Evolutionary conservation across 2,113 vertebrate species (phyloP).

Genomic region (Narcine bancroftii): DNA sequence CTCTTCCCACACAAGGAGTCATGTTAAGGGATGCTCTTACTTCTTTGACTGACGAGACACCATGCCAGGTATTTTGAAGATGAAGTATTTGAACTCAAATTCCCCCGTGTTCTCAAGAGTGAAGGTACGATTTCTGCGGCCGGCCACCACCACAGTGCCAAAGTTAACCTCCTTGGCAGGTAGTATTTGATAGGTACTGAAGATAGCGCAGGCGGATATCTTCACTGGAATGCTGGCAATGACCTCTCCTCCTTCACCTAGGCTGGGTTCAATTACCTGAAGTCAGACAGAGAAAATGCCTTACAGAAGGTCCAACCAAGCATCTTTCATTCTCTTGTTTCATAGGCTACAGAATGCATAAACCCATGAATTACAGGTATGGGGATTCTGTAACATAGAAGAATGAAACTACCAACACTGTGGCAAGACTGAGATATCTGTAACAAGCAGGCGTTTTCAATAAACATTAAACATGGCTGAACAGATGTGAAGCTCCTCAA

Average conservation of each 20-base stretch:
- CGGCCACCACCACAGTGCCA: conserved; percentile 59
- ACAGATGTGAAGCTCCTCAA: too few species aligned
- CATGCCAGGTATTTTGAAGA: conserved; percentile 49
- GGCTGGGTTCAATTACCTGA: conserved; percentile 74
- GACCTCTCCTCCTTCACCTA: conserved; percentile 52
- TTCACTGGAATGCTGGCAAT: conserved; percentile 61
- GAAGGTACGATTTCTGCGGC: conserved; percentile 57
- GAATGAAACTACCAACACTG: background rate
- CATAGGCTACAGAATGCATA: background rate
- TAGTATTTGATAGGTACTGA: conserved; percentile 67
- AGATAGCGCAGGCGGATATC: conserved; percentile 60
- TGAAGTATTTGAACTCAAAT: conserved; percentile 58
- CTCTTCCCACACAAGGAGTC: background rate
- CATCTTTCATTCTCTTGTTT: background rate
- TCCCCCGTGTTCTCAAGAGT: conserved; percentile 69
- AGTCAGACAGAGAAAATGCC: background rate
- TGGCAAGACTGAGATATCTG: background rate
- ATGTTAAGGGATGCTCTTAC: background rate
- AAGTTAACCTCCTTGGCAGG: conserved; percentile 66
- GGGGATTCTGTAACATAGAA: background rate
- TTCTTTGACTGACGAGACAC: conserved; percentile 39
- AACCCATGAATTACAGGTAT: background rate
- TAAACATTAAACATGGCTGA: too few species aligned
- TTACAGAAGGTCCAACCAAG: too few species aligned
- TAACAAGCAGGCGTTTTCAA: too few species aligned